phyloP scores from a whole-genome alignment of 1,140 invertebrate genomes.

The Zaprionus ghesquierei region DNA sequence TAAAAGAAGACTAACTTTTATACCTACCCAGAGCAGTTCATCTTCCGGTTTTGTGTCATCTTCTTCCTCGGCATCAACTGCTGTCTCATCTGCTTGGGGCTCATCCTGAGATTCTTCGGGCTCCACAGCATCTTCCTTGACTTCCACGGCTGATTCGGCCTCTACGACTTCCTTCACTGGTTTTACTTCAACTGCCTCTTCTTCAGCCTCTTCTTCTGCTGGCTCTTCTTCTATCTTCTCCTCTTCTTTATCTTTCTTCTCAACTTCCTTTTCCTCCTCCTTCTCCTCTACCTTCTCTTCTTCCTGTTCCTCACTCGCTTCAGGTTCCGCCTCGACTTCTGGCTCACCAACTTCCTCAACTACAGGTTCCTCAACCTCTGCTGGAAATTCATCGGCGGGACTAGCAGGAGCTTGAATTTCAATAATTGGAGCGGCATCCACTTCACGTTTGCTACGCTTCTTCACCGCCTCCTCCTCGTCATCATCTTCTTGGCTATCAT shows the following conservation, averaged over 20 bases:
- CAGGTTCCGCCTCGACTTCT: slow-evolving; percentile 52
- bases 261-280: slow-evolving; percentile 5
- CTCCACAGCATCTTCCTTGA: slow-evolving; percentile 44
- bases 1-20: not conserved
- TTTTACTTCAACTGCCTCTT: slow-evolving; percentile 31
- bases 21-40: slow-evolving; percentile 85
- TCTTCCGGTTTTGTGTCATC: slow-evolving; percentile 84
- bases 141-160: slow-evolving; percentile 41
- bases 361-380: slow-evolving; percentile 64
- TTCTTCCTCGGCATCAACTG: slow-evolving; percentile 53
- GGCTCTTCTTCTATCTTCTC: slow-evolving; percentile 39
- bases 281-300: slow-evolving; percentile 84
- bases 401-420: slow-evolving; percentile 62
- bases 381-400: slow-evolving; percentile 79
- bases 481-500: slow-evolving; percentile 54
- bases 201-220: slow-evolving; percentile 49
- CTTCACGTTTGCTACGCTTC: slow-evolving; percentile 80
- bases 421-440: slow-evolving; percentile 67
- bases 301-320: slow-evolving; percentile 70
- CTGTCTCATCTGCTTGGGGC: slow-evolving; percentile 31
- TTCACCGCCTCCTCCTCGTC: slow-evolving; percentile 57
- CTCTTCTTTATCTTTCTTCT: slow-evolving; percentile 8
- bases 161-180: slow-evolving; percentile 55
- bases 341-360: slow-evolving; percentile 51
- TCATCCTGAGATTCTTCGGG: slow-evolving; percentile 43